Evolutionary conservation across 1,140 invertebrate genomes (phyloP).

Genomic region (Meloidogyne hapla): DNA sequence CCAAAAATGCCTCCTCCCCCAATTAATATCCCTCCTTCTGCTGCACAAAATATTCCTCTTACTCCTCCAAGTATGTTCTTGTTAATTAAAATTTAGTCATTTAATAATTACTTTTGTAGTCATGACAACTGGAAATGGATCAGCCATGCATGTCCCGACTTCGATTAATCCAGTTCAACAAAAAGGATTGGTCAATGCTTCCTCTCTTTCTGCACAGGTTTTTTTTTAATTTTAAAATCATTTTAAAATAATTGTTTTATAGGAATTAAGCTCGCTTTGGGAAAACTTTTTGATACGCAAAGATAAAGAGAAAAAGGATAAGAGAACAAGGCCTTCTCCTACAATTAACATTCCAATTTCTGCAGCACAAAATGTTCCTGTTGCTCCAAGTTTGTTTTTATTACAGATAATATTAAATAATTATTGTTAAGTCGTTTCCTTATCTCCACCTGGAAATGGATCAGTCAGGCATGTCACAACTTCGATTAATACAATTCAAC

Average conservation of each 20-base stretch:
- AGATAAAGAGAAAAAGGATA: background rate
- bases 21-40: background rate
- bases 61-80: background rate
- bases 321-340: slow-evolving; percentile 6
- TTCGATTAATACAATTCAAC: slow-evolving; percentile 2
- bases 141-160: background rate
- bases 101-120: background rate
- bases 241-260: background rate
- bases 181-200: background rate
- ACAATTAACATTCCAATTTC: slow-evolving; percentile 4
- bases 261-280: slow-evolving; percentile 9
- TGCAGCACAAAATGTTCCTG: background rate
- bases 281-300: background rate
- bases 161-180: slow-evolving; percentile 6
- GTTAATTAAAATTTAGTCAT: background rate
- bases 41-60: background rate
- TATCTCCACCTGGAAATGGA: background rate
- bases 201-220: slow-evolving; percentile 17
- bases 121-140: background rate
- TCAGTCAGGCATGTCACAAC: background rate
- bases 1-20: slow-evolving; percentile 22
- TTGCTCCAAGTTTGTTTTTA: background rate
- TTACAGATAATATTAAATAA: background rate
- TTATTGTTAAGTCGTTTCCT: background rate
- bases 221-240: background rate